Percentiles rank a stretch among this genome's conserved stretches.
These are phyloP conservation scores for Nebria brevicollis DNA, from an alignment of 2,888 invertebrate species.

Conservation along the genomic window DNA sequence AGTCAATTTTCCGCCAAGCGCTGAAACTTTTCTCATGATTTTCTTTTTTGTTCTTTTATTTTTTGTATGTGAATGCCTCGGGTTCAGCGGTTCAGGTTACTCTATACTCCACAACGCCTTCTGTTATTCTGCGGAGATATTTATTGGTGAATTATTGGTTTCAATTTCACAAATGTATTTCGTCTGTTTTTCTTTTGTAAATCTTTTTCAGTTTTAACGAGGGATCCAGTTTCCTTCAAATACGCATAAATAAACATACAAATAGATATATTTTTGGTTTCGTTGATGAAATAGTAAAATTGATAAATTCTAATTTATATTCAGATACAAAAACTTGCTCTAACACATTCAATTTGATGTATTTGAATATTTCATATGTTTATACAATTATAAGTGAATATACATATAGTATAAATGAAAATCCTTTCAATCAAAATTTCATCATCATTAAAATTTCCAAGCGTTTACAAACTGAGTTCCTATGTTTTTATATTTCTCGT, in stretches of 20 bases:
- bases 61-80: neutral
- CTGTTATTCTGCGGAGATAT: neutral
- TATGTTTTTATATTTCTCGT: neutral
- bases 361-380: no score
- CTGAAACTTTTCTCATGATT: neutral
- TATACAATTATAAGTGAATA: no score
- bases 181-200: neutral
- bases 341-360: no score
- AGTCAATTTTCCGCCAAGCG: neutral
- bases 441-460: neutral
- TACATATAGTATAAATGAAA: neutral
- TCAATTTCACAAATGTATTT: slow-evolving; percentile 1
- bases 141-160: neutral
- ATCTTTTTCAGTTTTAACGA: neutral
- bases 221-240: neutral
- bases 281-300: no score
- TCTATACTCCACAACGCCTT: neutral
- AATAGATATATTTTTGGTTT: no score
- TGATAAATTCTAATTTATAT: no score
- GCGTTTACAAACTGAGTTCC: neutral
- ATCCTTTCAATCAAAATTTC: neutral
- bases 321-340: no score
- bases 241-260: no score
- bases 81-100: neutral
- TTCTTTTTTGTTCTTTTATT: neutral